Percentiles rank a stretch among this genome's conserved stretches.
phyloP scores from a whole-genome alignment of 1,140 invertebrate species.

The Sipha flava region DNA sequence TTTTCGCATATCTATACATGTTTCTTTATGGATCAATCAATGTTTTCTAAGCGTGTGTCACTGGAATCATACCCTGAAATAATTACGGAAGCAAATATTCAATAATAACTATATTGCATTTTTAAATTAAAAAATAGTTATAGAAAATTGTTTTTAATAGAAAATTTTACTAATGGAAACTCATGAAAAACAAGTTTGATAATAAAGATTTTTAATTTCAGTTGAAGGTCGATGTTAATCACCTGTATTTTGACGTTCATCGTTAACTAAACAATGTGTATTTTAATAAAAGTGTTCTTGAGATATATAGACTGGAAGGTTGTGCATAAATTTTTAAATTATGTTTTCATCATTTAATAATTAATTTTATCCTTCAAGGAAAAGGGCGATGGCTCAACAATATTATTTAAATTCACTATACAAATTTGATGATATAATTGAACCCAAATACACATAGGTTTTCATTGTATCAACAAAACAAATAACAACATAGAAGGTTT shows the following conservation, averaged over 20 bases:
- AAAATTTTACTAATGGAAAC: neutral
- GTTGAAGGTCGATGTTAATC: conserved; percentile 19
- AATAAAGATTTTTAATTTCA: conserved; percentile 10
- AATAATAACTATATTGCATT: neutral
- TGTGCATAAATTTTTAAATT: neutral
- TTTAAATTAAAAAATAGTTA: no score
- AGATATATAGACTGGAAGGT: neutral
- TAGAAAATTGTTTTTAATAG: no score
- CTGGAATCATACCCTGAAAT: neutral
- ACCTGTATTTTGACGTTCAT: neutral
- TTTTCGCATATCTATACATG: no score
- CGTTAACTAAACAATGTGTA: neutral
- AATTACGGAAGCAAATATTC: neutral
- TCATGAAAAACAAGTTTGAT: neutral
- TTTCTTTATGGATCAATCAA: no score
- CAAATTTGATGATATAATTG: neutral
- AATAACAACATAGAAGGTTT: no score
- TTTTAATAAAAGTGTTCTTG: conserved; percentile 24
- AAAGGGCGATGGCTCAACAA: neutral
- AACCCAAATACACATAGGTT: neutral
- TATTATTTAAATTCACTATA: neutral
- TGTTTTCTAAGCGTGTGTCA: no score
- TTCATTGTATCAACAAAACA: neutral
- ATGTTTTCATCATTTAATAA: neutral
- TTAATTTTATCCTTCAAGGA: conserved; percentile 5